Conservation (phyloP, 2,113 vertebrate genomes). For the Prunella fulvescens region DNA sequence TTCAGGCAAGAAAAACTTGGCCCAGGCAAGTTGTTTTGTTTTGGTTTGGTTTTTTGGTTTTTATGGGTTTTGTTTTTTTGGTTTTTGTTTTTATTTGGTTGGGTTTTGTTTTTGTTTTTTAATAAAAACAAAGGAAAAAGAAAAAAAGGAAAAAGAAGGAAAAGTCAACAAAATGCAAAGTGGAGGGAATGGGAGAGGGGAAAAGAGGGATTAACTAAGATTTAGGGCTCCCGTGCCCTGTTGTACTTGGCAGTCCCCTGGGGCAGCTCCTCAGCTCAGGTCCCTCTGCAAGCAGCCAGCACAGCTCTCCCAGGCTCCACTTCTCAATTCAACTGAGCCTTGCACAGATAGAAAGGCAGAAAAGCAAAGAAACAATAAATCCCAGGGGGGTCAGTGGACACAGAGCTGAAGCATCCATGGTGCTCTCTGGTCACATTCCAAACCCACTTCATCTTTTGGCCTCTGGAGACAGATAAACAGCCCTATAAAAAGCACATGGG, state of each 20-base stretch:
- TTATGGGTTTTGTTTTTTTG: background rate
- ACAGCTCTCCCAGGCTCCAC: background rate
- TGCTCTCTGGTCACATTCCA: conserved; percentile 35
- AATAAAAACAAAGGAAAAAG: background rate
- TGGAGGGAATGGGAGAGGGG: background rate
- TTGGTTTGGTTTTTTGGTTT: background rate
- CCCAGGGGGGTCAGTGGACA: background rate
- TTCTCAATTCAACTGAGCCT: background rate
- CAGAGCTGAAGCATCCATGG: background rate
- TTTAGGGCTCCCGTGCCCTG: background rate
- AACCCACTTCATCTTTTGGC: background rate
- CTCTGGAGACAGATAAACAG: conserved; percentile 5
- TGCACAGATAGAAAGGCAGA: background rate
- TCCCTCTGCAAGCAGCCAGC: background rate
- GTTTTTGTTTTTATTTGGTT: background rate
- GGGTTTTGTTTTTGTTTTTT: background rate
- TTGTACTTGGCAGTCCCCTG: background rate
- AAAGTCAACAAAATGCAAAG: background rate
- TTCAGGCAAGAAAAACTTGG: background rate
- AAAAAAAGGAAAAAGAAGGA: background rate
- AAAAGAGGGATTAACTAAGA: background rate
- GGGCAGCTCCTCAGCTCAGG: background rate
- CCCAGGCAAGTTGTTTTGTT: background rate
- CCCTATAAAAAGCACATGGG: conserved; percentile 44
- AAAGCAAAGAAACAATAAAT: conserved; percentile 38